Evolutionary conservation across 1,140 invertebrate species (phyloP).

Genomic region (Drosophila jambulina): DNA sequence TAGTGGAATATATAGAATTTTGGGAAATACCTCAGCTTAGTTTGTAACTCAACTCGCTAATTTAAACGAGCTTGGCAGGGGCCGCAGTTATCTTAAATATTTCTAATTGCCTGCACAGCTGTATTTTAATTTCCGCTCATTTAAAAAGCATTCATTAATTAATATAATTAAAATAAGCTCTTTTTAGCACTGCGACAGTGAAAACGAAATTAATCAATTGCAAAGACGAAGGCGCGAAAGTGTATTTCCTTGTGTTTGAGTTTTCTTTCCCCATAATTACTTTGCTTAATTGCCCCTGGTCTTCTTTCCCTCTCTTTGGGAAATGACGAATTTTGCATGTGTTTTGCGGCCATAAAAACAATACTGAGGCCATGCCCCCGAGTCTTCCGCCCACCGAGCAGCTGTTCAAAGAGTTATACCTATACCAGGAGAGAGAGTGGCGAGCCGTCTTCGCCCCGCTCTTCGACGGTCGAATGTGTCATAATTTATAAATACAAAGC

Average conservation of each 20-base stretch:
- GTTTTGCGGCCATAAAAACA: slow-evolving; percentile 45
- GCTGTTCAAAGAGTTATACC: slow-evolving; percentile 65
- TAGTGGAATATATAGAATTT: slow-evolving; percentile 16
- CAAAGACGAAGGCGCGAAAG: slow-evolving; percentile 60
- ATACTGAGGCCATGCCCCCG: slow-evolving; percentile 39
- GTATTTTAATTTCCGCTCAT: slow-evolving; percentile 24
- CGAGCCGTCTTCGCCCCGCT: slow-evolving; percentile 6
- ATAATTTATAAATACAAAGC: slow-evolving; percentile 75
- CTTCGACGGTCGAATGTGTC: slow-evolving; percentile 59
- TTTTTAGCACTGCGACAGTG: slow-evolving; percentile 36
- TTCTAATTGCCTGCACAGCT: slow-evolving; percentile 8
- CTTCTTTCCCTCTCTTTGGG: slow-evolving; percentile 23
- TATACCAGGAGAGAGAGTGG: slow-evolving; percentile 7
- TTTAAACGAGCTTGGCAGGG: not conserved
- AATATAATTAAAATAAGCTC: slow-evolving; percentile 27
- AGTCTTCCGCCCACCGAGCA: slow-evolving; percentile 67
- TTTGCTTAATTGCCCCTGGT: slow-evolving; percentile 65
- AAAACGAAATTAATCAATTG: slow-evolving; percentile 73
- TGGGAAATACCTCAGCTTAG: not conserved
- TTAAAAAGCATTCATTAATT: slow-evolving; percentile 28
- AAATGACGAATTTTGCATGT: slow-evolving; percentile 51
- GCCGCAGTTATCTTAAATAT: not conserved
- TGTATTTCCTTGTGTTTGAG: slow-evolving; percentile 68
- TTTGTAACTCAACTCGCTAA: not conserved
- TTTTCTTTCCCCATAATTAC: slow-evolving; percentile 50